Conservation (phyloP, 1,140 invertebrate genomes). For the Probaryconus sp. region DNA sequence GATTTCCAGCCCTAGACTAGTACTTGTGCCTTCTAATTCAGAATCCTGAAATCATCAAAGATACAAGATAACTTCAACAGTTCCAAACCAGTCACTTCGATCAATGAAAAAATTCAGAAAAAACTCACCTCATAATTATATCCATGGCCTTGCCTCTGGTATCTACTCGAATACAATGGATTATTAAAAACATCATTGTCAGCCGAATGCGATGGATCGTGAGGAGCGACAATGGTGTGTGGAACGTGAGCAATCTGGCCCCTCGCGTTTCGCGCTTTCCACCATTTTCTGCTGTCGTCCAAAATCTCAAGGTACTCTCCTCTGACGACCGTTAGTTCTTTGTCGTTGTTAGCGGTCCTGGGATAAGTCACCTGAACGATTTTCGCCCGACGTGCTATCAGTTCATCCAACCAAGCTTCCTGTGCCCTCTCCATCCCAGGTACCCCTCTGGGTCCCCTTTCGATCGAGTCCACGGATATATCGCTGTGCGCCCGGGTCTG, state of each 20-base stretch:
- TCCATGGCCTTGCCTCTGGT: conserved; percentile 73
- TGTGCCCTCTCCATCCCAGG: conserved; percentile 75
- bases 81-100: no score
- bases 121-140: conserved; percentile 73
- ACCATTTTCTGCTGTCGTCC: conserved; percentile 98
- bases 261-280: conserved; percentile 95
- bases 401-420: conserved; percentile 86
- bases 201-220: conserved; percentile 73
- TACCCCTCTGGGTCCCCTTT: conserved; percentile 79
- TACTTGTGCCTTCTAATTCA: conserved; percentile 74
- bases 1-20: conserved; percentile 76
- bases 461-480: conserved; percentile 87
- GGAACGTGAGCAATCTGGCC: conserved; percentile 96
- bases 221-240: conserved; percentile 95
- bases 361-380: conserved; percentile 97
- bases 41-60: conserved; percentile 73
- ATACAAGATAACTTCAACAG: neutral
- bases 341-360: conserved; percentile 97
- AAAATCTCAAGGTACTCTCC: conserved; percentile 97
- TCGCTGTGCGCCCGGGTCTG: conserved; percentile 82
- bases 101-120: neutral
- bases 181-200: conserved; percentile 85
- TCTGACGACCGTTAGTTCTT: conserved; percentile 96
- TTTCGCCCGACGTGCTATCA: conserved; percentile 86
- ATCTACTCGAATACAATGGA: conserved; percentile 82